A percentile compares a stretch with the other conserved stretches of the same genome.
These are phyloP conservation scores for Periophthalmus modestus DNA, from an alignment of 2,113 vertebrate species.

Conservation along the genomic window DNA sequence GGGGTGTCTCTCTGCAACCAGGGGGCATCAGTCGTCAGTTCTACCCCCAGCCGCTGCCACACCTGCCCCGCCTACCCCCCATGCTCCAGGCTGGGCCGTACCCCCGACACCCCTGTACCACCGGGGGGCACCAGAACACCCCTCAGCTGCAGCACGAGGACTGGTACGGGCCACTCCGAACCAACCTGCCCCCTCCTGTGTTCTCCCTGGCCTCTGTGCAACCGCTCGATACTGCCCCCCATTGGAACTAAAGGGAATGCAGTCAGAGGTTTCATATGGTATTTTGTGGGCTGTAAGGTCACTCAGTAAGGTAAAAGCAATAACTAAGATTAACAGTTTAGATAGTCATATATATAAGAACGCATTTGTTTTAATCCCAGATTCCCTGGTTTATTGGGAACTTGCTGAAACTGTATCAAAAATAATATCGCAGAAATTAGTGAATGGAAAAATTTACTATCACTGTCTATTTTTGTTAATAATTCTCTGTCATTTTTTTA, in stretches of 20 bases:
- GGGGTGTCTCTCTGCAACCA: constrained; percentile 66
- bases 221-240: constrained; percentile 74
- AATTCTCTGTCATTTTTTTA: too few relatives aligned
- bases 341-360: too few relatives aligned
- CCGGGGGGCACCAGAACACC: constrained; percentile 38
- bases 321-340: not conserved
- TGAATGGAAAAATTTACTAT: too few relatives aligned
- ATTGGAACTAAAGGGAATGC: constrained; percentile 79
- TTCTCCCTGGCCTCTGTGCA: constrained; percentile 80
- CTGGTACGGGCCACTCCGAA: constrained; percentile 80
- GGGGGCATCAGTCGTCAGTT: constrained; percentile 67
- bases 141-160: constrained; percentile 76
- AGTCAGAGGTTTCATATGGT: not conserved
- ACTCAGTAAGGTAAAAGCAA: too few relatives aligned
- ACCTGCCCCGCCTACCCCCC: constrained; percentile 76
- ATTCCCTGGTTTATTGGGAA: too few relatives aligned
- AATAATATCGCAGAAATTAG: too few relatives aligned
- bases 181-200: constrained; percentile 74
- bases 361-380: too few relatives aligned
- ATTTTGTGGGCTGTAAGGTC: not conserved
- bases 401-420: too few relatives aligned
- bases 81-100: constrained; percentile 72
- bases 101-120: constrained; percentile 69
- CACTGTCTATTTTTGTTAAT: not conserved
- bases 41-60: constrained; percentile 75